These are phyloP conservation scores for Cheilosia urbana DNA, from an alignment of 2,888 invertebrate genomes.

Conservation along the genomic window DNA sequence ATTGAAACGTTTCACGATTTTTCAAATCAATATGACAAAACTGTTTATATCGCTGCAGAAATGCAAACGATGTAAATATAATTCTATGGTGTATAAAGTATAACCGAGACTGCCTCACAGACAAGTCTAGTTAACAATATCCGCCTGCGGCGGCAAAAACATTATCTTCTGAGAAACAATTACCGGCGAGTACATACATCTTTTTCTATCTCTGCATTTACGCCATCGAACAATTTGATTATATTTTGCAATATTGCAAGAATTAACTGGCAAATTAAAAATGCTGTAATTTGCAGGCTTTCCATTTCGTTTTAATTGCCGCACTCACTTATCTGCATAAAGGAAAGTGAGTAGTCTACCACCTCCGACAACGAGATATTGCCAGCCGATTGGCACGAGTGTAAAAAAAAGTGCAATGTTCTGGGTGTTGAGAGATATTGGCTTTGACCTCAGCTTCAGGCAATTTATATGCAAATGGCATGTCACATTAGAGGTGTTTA, in stretches of 20 bases:
- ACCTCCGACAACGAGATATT: conserved; percentile 14
- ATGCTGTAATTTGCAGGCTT: conserved; percentile 29
- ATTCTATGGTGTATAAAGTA: conserved; percentile 2
- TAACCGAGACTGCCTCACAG: conserved; percentile 5
- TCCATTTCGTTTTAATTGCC: conserved; percentile 36
- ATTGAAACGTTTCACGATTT: conserved; percentile 30
- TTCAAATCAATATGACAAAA: conserved; percentile 34
- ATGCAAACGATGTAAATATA: not conserved
- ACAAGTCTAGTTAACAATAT: conserved; percentile 50
- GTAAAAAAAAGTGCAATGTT: conserved; percentile 52
- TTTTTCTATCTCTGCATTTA: conserved; percentile 1
- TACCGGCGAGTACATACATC: not conserved
- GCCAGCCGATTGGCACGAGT: conserved; percentile 31
- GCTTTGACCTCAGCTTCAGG: conserved; percentile 23
- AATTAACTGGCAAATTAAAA: conserved; percentile 12
- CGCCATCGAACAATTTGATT: conserved; percentile 41
- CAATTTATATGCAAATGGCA: conserved; percentile 54
- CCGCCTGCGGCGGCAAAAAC: conserved; percentile 34
- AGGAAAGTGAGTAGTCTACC: conserved; percentile 34
- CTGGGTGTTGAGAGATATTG: conserved; percentile 9
- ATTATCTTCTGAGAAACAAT: conserved; percentile 10
- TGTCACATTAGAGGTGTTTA: conserved; percentile 56
- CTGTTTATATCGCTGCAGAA: conserved; percentile 10
- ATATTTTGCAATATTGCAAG: conserved; percentile 30
- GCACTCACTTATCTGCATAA: conserved; percentile 41